Evolutionary conservation across 1,140 invertebrate species (phyloP).

Genomic region (Drosophila pallidifrons): DNA sequence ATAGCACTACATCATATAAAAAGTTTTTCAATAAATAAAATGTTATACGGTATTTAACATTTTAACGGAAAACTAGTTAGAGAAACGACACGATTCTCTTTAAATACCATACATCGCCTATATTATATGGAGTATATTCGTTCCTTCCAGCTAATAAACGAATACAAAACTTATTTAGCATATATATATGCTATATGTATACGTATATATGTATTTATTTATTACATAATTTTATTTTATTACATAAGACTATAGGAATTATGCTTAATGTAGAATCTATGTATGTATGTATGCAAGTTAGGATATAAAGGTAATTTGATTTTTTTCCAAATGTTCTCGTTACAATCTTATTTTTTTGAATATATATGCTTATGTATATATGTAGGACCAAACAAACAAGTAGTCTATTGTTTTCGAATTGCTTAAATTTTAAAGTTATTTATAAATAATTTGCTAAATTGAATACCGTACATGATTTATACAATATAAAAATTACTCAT

Average conservation of each 20-base stretch:
- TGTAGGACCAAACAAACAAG: background rate
- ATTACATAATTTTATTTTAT: conserved; percentile 62
- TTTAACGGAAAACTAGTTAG: too few species aligned
- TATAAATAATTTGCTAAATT: background rate
- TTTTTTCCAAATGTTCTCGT: conserved; percentile 51
- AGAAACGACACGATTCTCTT: too few species aligned
- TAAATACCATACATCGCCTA: too few species aligned
- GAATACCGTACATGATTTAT: conserved; percentile 4
- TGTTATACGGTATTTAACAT: too few species aligned
- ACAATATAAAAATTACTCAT: conserved; percentile 1
- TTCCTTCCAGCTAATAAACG: background rate
- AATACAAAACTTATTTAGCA: conserved; percentile 6
- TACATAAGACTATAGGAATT: conserved; percentile 74
- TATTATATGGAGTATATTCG: too few species aligned
- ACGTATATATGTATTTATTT: conserved; percentile 46
- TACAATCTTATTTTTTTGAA: conserved; percentile 61
- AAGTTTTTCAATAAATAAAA: too few species aligned
- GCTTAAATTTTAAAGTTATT: background rate
- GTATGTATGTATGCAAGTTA: conserved; percentile 34
- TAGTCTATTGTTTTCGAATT: conserved; percentile 6
- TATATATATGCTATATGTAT: conserved; percentile 17
- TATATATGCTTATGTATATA: conserved; percentile 48
- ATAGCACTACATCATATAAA: too few species aligned
- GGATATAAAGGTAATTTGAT: conserved; percentile 27
- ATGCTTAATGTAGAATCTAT: conserved; percentile 50